These are phyloP conservation scores for Aplocera efformata DNA, from an alignment of 2,888 invertebrate genomes.

Conservation along the genomic window DNA sequence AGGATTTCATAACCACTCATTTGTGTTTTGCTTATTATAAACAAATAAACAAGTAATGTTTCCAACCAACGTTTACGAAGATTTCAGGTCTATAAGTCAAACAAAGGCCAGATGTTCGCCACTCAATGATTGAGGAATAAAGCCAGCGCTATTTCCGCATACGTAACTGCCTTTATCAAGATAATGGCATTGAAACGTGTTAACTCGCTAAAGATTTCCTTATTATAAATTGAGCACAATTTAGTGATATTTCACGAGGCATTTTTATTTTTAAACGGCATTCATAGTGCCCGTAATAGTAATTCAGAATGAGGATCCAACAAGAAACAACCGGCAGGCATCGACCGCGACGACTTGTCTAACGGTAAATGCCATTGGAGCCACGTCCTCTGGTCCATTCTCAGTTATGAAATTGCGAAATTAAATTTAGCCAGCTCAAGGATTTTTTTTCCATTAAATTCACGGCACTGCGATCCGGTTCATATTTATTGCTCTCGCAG, in stretches of 20 bases:
- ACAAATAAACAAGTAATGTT: conserved; percentile 6
- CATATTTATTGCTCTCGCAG: conserved; percentile 65
- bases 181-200: conserved; percentile 68
- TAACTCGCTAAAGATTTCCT: conserved; percentile 57
- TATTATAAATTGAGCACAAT: conserved; percentile 34
- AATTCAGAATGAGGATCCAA: conserved; percentile 28
- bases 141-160: conserved; percentile 63
- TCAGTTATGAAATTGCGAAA: conserved; percentile 36
- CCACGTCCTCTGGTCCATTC: conserved; percentile 46
- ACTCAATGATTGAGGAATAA: conserved; percentile 56
- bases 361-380: conserved; percentile 64
- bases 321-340: conserved; percentile 44
- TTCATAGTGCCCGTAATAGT: background rate
- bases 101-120: conserved; percentile 58
- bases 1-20: background rate
- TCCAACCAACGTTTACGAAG: conserved; percentile 3
- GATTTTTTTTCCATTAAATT: conserved; percentile 46
- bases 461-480: conserved; percentile 63
- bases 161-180: conserved; percentile 66
- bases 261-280: conserved; percentile 5
- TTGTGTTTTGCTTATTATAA: conserved; percentile 1
- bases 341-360: conserved; percentile 51
- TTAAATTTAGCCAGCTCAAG: conserved; percentile 42
- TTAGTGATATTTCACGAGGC: conserved; percentile 20
- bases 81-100: conserved; percentile 25